Conservation (phyloP, 2,113 vertebrate species). For the Neodon shergylaensis region DNA sequence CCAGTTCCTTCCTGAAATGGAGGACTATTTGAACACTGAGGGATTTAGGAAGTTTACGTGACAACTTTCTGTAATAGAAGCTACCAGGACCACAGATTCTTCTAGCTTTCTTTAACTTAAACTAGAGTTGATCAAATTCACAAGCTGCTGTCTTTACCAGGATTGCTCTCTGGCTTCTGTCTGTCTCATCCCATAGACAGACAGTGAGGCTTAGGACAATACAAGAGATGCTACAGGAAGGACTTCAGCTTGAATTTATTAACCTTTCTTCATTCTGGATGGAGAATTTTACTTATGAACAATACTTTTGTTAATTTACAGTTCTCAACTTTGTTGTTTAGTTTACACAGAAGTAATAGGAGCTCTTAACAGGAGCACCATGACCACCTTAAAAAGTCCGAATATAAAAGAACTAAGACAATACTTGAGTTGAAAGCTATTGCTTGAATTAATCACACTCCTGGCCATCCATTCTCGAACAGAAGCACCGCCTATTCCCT, state of each 20-base stretch:
- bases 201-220: not conserved
- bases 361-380: not conserved
- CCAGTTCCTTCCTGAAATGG: not conserved
- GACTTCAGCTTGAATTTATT: not conserved
- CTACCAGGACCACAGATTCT: not conserved
- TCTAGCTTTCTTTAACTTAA: not conserved
- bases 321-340: not conserved
- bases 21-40: not conserved
- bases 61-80: not conserved
- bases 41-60: not conserved
- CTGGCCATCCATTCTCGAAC: not conserved
- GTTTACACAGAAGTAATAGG: not conserved
- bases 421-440: not conserved
- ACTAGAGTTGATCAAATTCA: not conserved
- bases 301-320: constrained; percentile 13
- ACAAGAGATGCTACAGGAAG: not conserved
- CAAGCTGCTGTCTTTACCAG: not conserved
- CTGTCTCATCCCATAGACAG: not conserved
- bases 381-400: not conserved
- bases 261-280: not conserved
- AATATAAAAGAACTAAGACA: not conserved
- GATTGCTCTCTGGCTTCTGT: not conserved
- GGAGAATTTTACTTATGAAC: not conserved
- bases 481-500: not conserved
- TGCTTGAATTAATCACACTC: not conserved